phyloP scores from a whole-genome alignment of 2,113 vertebrate species.

The Mastomys natalensis region DNA sequence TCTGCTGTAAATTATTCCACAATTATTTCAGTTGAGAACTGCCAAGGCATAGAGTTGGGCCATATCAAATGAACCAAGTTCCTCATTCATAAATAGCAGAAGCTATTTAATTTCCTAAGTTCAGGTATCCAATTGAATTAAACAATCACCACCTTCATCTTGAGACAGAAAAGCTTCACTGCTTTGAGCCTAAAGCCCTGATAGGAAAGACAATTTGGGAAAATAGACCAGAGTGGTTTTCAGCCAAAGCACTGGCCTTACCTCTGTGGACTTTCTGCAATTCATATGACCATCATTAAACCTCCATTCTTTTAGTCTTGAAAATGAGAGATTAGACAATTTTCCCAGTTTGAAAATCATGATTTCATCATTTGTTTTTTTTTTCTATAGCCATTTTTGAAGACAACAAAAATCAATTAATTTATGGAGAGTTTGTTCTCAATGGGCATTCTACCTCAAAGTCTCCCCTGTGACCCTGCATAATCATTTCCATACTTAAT shows the following conservation, averaged over 20 bases:
- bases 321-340: not conserved
- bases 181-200: conserved; percentile 56
- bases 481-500: not conserved
- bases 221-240: not conserved
- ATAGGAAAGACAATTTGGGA: not conserved
- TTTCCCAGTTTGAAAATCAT: conserved; percentile 29
- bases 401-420: conserved; percentile 12
- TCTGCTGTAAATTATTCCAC: conserved; percentile 37
- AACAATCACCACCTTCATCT: conserved; percentile 52
- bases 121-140: conserved; percentile 30
- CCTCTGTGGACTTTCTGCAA: not conserved
- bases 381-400: not conserved
- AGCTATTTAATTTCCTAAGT: conserved; percentile 41
- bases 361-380: conserved; percentile 7
- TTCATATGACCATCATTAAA: not conserved
- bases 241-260: conserved; percentile 36
- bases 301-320: conserved; percentile 31
- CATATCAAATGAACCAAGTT: conserved; percentile 36
- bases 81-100: conserved; percentile 11
- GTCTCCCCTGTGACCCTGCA: not conserved
- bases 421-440: conserved; percentile 17
- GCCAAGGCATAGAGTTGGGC: not conserved
- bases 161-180: not conserved
- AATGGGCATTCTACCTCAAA: not conserved
- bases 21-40: conserved; percentile 5